phyloP scores from a whole-genome alignment of 2,113 vertebrate species.

The Dipodomys stephensi region DNA sequence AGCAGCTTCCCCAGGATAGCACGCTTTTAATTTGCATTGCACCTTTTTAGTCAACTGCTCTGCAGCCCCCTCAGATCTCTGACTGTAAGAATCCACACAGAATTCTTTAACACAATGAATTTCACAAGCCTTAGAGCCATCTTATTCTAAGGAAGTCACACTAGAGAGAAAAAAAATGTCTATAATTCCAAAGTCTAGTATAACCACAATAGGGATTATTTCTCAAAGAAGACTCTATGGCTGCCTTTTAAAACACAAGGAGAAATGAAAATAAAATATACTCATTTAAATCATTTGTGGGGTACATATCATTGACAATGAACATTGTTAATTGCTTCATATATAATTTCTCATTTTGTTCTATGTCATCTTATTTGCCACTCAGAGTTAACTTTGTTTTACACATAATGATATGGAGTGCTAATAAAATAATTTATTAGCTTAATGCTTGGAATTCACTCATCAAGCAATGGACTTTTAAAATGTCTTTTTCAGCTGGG shows the following conservation, averaged over 20 bases:
- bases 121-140: slow-evolving; percentile 28
- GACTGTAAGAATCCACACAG: slow-evolving; percentile 51
- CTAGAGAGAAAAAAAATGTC: slow-evolving; percentile 26
- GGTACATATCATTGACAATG: background rate
- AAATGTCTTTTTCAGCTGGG: background rate
- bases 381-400: background rate
- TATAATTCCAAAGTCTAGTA: background rate
- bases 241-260: background rate
- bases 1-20: slow-evolving; percentile 68
- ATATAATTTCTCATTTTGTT: background rate
- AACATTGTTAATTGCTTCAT: background rate
- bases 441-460: background rate
- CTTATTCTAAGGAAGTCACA: slow-evolving; percentile 60
- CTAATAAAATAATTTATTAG: background rate
- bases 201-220: background rate
- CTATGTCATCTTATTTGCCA: background rate
- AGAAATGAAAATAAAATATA: background rate
- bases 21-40: slow-evolving; percentile 67
- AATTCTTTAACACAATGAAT: slow-evolving; percentile 67
- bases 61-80: slow-evolving; percentile 55
- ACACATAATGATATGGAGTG: background rate
- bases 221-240: background rate
- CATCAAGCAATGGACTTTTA: background rate
- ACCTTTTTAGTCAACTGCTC: slow-evolving; percentile 66
- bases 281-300: background rate